Base-by-base conservation (phyloP, 2,888 invertebrate genomes). In the Microctonus hyperodae region DNA sequence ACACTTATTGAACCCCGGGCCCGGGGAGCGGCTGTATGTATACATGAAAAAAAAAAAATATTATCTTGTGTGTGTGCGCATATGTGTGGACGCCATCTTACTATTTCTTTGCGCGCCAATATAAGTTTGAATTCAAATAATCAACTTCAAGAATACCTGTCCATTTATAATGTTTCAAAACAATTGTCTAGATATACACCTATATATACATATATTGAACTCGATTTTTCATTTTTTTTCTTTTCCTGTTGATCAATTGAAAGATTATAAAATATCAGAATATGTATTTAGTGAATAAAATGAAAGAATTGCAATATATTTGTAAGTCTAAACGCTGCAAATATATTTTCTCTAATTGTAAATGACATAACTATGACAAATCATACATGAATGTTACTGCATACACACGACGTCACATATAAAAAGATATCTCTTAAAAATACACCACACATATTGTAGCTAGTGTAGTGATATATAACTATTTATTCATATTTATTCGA, bases 331-430 rank as follows among this genome's bases (percentile, higher is more conserved):
- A n/a, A n/a, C n/a, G n/a, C n/a, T n/a, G n/a, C n/a, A n/a, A n/a
- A n/a, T n/a, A n/a, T n/a, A n/a, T n/a, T n/a, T n/a, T n/a, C n/a
- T n/a, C n/a, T n/a, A n/a, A n/a, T n/a, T n/a, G n/a, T 0, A 25
- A 51, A 51, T 51, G 50, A 10, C 23, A 51, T 51, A 51, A 23
- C 23, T 25, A 13, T 55, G 55, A 55, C 16, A 55, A 25, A 55
- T 33, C 4, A n/a, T n/a, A n/a, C 33, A 23, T n/a, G 2, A 55
- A 51, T 22, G 5, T 4, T n/a, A n/a, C n/a, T n/a, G 6, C 31
- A n/a, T 55, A 33, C n/a, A 28, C 10, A 25, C 28, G 67, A 63
- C 67, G 53, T 67, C 50, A 53, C 13, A 63, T 67, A 44, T 25
- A 10, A 23, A n/a, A 51, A 63, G 25, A 35, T 58, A 61, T 48